These are phyloP conservation scores for Chloroceryle aenea DNA, from an alignment of 2,113 vertebrate species.

Conservation along the genomic window DNA sequence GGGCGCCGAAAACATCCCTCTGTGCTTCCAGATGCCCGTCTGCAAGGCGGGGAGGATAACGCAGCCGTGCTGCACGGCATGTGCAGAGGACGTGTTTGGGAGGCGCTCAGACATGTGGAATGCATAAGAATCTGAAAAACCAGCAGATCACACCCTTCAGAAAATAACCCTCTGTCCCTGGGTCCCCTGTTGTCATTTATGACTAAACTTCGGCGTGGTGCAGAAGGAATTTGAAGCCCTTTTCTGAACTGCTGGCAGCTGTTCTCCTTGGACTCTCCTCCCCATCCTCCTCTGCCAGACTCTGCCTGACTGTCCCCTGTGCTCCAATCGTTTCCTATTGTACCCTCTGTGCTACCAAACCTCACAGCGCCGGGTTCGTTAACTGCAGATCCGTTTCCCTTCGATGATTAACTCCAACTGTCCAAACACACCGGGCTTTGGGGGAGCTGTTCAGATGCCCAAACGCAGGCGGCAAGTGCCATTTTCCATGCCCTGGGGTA, in stretches of 20 bases:
- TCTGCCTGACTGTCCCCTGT: neutral
- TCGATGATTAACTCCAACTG: constrained; percentile 49
- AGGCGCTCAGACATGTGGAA: constrained; percentile 22
- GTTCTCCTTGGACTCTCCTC: neutral
- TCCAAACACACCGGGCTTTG: constrained; percentile 42
- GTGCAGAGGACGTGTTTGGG: neutral
- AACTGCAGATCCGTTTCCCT: neutral
- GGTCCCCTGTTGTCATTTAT: constrained; percentile 2
- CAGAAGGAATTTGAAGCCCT: constrained; percentile 11
- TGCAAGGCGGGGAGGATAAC: neutral
- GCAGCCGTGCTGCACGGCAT: neutral
- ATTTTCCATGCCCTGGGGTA: neutral
- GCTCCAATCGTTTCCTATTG: neutral
- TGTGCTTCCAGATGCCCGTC: neutral
- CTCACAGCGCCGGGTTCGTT: neutral
- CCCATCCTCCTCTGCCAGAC: neutral
- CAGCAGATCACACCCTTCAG: constrained; percentile 38
- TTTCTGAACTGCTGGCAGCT: neutral
- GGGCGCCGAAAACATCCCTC: neutral
- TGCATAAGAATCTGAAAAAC: neutral
- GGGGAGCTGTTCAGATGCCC: neutral
- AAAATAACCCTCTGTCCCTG: neutral
- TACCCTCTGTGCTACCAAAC: neutral
- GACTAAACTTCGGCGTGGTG: neutral
- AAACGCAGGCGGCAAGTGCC: neutral